Evolutionary conservation across 2,113 vertebrate species (phyloP), one percentile per base, ranked within the genome.

Genomic region (Zosterops japonicus): DNA sequence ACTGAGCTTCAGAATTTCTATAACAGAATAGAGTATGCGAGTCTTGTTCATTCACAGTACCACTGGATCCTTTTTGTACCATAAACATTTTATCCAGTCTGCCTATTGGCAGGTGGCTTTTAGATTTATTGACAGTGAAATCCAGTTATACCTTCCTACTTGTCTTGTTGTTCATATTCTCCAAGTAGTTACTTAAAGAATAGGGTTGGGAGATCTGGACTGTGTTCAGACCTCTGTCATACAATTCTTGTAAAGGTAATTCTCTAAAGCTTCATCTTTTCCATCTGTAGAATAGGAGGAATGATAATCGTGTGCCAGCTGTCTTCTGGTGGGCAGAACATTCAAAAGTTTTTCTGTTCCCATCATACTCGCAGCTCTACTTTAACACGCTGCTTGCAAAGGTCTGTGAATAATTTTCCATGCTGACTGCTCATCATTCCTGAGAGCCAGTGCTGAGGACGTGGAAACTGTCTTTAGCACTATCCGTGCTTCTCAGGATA

Each of bases 321-420:
- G 90, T 96, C 92, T 95, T 60, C 39, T 93, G 90, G 94, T 96
- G 82, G 90, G 94, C 85, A 96, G 68, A 94, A 77, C 82, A 83
- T 42, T 93, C 14, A 56, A n/a, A 94, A 95, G 71, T 94, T 94
- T 94, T 72, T 90, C 71, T 74, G 55, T 90, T 94, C 71, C 61
- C 85, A 12, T 77, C 75, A 5, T 76, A 27, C 87, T 91, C 7
- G 0, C 75, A 90, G 85, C 68, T 90, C 82, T 72, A 4, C 94
- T 75, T 85, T 70, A 94, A 79, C 31, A 13, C 8, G 7, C 52
- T 78, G 68, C 68, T 70, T 90, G 71, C 82, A 91, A 65, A 90
- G 91, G 87, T 89, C 87, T 95, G 78, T 76, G 74, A 88, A 88
- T 68, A 84, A 74, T 87, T 95, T 95, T 94, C 91, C 35, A 22